Evolutionary conservation across 2,888 invertebrate species (phyloP), one percentile per base, ranked within the genome.

Genomic region (Ceramica pisi): DNA sequence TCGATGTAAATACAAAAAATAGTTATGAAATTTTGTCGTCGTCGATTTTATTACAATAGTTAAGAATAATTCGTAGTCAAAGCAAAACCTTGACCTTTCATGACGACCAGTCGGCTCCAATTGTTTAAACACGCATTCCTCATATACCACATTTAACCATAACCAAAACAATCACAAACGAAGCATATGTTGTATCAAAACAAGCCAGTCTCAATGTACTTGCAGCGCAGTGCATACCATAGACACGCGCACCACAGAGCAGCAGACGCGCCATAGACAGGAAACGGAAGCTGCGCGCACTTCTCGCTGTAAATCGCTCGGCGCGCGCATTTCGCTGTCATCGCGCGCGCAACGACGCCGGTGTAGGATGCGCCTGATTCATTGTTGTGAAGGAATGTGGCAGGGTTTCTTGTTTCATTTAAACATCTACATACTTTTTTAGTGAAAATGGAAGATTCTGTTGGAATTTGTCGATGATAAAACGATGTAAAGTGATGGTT

Each of bases 271-370:
- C 64, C 57, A 57, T 21, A 66, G 67, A 72, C 83, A 87, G 90
- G 89, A 90, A 91, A 88, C 89, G 91, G 91, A 92, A 88, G 88
- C 80, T 68, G 78, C 77, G 57, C 73, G 69, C 57, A 74, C 46
- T 70, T 71, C 75, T 68, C 73, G 82, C 82, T 78, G 89, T 94
- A 93, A 92, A 94, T 94, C 94, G 89, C 82, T 94, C 93, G 89
- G 83, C 92, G 90, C 87, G 85, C 81, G 80, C 91, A 89, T 92
- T 91, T 89, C 89, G 90, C 91, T 92, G 92, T 94, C 94, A 90
- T 83, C 90, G 80, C 74, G 69, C 66, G 79, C 83, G 87, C 87
- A 75, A 84, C 86, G 86, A 83, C 79, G 70, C 59, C 64, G 26
- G 41, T 23, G 81, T 89, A 87, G 83, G 84, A 89, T 87, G 86